Percentiles rank a stretch among this genome's conserved stretches.
Evolutionary conservation across 1,140 invertebrate genomes (phyloP).

Genomic region (Brachionus rubens): DNA sequence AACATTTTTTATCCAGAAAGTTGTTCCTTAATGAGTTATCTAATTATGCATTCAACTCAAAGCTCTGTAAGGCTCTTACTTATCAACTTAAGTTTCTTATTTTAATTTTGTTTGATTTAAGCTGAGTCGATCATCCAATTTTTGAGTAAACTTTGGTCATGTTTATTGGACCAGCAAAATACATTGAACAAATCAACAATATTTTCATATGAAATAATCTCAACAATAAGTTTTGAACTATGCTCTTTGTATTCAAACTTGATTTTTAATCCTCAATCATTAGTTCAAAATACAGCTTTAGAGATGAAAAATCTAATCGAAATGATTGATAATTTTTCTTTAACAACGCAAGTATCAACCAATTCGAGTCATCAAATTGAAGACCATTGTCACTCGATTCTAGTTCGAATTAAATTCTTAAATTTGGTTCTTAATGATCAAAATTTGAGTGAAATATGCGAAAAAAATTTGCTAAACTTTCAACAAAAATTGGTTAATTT

Average conservation of each 20-base stretch:
- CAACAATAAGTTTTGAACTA: neutral
- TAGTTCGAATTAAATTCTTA: conserved; percentile 20
- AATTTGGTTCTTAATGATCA: neutral
- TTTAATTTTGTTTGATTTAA: neutral
- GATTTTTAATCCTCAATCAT: neutral
- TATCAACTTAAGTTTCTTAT: neutral
- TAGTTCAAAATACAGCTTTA: neutral
- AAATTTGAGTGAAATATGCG: conserved; percentile 3
- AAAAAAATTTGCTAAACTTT: conserved; percentile 20
- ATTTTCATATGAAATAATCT: conserved; percentile 26
- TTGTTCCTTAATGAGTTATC: conserved; percentile 1
- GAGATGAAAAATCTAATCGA: conserved; percentile 18
- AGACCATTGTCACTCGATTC: conserved; percentile 2
- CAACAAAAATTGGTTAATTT: conserved; percentile 4
- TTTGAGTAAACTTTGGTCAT: neutral
- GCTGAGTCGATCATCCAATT: neutral
- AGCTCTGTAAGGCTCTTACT: neutral
- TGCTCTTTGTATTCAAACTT: conserved; percentile 27
- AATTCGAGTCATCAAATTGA: conserved; percentile 18
- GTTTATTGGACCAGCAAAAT: neutral
- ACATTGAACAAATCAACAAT: conserved; percentile 10
- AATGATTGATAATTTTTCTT: conserved; percentile 25
- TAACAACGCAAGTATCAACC: neutral
- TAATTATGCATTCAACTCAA: neutral
- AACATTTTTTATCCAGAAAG: neutral